A percentile compares a stretch with the other conserved stretches of the same genome.
phyloP scores from a whole-genome alignment of 2,113 vertebrate species.

The Takifugu flavidus region DNA sequence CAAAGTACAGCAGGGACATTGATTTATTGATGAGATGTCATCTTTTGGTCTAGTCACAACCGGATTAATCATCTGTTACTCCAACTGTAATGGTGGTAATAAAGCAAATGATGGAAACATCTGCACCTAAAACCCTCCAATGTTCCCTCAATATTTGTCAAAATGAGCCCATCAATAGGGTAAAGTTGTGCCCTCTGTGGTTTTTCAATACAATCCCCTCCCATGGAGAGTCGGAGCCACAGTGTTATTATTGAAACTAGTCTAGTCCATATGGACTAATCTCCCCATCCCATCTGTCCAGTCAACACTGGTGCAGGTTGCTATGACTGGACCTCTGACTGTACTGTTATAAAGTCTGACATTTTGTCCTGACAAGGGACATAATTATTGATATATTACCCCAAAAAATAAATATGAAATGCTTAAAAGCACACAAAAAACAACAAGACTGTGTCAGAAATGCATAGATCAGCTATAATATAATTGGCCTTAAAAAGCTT shows the following conservation, averaged over 20 bases:
- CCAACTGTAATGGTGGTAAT: no score
- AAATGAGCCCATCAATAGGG: neutral
- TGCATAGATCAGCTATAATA: no score
- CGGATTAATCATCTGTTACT: no score
- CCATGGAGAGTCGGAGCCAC: conserved; percentile 25
- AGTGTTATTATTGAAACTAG: conserved; percentile 50
- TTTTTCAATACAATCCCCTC: conserved; percentile 40
- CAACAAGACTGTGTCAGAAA: no score
- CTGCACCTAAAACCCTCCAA: no score
- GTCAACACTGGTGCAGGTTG: conserved; percentile 26
- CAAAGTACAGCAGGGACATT: neutral
- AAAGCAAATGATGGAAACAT: no score
- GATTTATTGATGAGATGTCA: neutral
- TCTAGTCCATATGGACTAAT: conserved; percentile 64
- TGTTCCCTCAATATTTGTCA: neutral
- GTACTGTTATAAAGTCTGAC: neutral
- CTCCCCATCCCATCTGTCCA: conserved; percentile 61
- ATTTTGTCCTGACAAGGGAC: no score
- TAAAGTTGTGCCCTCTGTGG: conserved; percentile 16
- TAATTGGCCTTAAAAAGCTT: no score
- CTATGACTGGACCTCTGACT: neutral
- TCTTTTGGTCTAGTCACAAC: no score
- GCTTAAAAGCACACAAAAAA: no score
- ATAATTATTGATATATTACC: no score
- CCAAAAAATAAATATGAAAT: no score